These are phyloP conservation scores for Spinus pinus DNA, from an alignment of 2,797 vertebrate species.

Conservation along the genomic window DNA sequence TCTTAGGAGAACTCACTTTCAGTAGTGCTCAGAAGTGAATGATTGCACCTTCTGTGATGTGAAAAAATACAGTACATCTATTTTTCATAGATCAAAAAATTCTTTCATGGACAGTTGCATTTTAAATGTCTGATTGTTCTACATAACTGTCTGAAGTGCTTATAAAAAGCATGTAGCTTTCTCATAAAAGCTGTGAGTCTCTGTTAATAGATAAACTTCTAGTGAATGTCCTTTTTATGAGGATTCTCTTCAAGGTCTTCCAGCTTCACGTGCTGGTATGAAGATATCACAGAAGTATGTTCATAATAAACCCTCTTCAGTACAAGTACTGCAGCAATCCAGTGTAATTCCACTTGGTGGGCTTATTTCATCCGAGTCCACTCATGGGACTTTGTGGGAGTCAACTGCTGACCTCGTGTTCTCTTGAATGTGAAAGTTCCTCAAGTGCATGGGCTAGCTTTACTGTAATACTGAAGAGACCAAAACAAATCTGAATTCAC, in stretches of 20 bases:
- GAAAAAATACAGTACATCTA: slow-evolving; percentile 72
- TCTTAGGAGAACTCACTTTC: slow-evolving; percentile 74
- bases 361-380: slow-evolving; percentile 18
- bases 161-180: slow-evolving; percentile 41
- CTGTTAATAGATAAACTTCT: slow-evolving; percentile 32
- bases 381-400: not conserved
- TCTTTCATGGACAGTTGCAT: slow-evolving; percentile 70
- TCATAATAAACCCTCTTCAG: slow-evolving; percentile 43
- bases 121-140: slow-evolving; percentile 62
- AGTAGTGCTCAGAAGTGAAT: slow-evolving; percentile 75
- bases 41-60: slow-evolving; percentile 67
- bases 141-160: slow-evolving; percentile 59
- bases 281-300: not conserved
- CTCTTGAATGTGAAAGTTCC: slow-evolving; percentile 36
- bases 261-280: slow-evolving; percentile 45
- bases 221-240: slow-evolving; percentile 39
- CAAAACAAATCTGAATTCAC: slow-evolving; percentile 67
- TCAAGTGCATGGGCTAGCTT: slow-evolving; percentile 52
- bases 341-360: slow-evolving; percentile 70
- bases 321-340: slow-evolving; percentile 57
- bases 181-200: slow-evolving; percentile 56
- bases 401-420: slow-evolving; percentile 38
- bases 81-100: slow-evolving; percentile 73
- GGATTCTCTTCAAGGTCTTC: slow-evolving; percentile 57
- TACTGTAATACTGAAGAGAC: slow-evolving; percentile 74